These are phyloP conservation scores for Phaethon lepturus DNA, from an alignment of 2,113 vertebrate genomes.

Conservation along the genomic window DNA sequence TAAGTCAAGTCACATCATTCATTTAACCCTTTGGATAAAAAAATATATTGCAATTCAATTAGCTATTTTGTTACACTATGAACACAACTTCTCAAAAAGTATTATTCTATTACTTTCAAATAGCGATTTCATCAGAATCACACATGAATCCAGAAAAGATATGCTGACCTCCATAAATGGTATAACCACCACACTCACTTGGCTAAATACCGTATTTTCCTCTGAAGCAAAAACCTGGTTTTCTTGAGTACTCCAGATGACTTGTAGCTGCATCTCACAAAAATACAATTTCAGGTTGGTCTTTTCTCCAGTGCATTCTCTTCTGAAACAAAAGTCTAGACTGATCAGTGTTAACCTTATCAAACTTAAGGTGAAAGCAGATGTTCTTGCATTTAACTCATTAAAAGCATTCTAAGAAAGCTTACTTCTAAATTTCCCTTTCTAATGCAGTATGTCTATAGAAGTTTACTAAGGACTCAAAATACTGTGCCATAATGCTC, in stretches of 20 bases:
- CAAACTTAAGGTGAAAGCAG: constrained; percentile 43
- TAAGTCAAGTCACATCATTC: constrained; percentile 74
- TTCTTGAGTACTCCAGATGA: constrained; percentile 58
- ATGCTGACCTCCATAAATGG: constrained; percentile 20
- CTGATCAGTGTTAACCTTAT: constrained; percentile 33
- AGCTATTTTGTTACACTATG: constrained; percentile 56
- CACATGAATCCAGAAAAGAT: constrained; percentile 35
- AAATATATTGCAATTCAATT: constrained; percentile 69
- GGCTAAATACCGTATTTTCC: neutral
- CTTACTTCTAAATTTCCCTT: constrained; percentile 2
- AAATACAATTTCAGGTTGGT: neutral
- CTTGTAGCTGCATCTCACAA: constrained; percentile 65
- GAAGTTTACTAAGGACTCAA: constrained; percentile 54
- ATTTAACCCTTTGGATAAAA: constrained; percentile 76
- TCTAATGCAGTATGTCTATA: constrained; percentile 54
- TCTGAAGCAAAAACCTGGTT: constrained; percentile 31
- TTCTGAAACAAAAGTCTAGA: constrained; percentile 39
- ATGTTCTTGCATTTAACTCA: constrained; percentile 33
- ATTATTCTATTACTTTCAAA: constrained; percentile 47
- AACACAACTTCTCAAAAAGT: constrained; percentile 53
- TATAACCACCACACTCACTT: neutral
- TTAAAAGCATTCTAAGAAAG: constrained; percentile 70
- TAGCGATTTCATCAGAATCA: constrained; percentile 51
- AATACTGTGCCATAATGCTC: constrained; percentile 30
- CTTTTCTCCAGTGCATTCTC: neutral